Conservation (phyloP, 92 coral and sea anemone genomes). For the Anthopleura xanthogrammica region DNA sequence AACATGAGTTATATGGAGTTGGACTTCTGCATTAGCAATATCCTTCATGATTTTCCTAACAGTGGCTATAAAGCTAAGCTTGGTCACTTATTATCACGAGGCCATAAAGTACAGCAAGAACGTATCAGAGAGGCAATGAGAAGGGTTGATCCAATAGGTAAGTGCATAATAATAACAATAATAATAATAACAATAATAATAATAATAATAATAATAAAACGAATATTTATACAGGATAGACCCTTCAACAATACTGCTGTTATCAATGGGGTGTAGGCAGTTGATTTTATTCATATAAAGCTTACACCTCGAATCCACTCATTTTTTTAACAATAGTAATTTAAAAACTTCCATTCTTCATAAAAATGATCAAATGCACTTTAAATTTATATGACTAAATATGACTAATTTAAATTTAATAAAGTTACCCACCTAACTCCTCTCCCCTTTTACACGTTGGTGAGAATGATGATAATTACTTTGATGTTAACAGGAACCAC, state of each 20-base stretch:
- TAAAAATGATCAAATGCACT: not conserved
- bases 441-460: not conserved
- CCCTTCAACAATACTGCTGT: too few relatives aligned
- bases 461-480: not conserved
- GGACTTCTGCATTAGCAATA: conserved; percentile 31
- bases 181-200: too few relatives aligned
- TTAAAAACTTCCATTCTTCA: not conserved
- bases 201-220: too few relatives aligned
- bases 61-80: conserved; percentile 61
- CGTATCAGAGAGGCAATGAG: conserved; percentile 65
- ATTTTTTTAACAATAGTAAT: not conserved
- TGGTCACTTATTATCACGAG: conserved; percentile 56
- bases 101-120: conserved; percentile 58
- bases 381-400: not conserved
- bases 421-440: not conserved
- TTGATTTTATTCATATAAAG: not conserved
- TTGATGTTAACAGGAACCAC: conserved; percentile 30
- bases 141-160: conserved; percentile 59
- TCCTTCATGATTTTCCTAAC: conserved; percentile 58
- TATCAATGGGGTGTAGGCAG: too few relatives aligned
- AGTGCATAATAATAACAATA: not conserved
- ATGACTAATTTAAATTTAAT: not conserved
- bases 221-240: too few relatives aligned
- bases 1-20: conserved; percentile 39
- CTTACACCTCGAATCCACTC: not conserved